phyloP scores from a whole-genome alignment of 2,888 invertebrate species.

The Ormyrus rosae region DNA sequence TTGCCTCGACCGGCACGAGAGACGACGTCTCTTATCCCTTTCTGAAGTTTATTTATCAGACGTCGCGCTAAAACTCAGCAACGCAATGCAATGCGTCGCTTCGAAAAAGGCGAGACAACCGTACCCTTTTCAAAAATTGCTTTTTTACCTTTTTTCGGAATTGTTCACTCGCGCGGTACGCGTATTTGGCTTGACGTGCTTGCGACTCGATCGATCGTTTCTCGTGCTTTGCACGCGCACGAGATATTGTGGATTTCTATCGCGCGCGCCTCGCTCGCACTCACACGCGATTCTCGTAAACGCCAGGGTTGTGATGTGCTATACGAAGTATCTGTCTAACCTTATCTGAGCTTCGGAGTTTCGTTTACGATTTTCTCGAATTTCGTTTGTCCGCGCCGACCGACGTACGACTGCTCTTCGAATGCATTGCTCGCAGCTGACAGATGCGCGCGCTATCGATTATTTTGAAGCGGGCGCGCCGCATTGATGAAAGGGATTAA shows the following conservation, averaged over 20 bases:
- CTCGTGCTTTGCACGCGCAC: slow-evolving; percentile 36
- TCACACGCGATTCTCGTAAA: no score
- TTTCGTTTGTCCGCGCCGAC: no score
- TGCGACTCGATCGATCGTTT: slow-evolving; percentile 44
- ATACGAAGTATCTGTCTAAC: no score
- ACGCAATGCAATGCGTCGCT: no score
- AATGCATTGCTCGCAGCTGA: slow-evolving; percentile 12
- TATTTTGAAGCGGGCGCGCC: slow-evolving; percentile 9
- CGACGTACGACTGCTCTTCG: background rate
- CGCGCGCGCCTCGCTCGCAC: background rate
- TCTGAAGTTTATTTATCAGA: background rate
- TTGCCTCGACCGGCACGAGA: slow-evolving; percentile 7
- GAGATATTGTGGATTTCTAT: slow-evolving; percentile 20
- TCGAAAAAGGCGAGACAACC: no score
- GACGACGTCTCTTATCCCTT: background rate
- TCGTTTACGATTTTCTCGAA: no score
- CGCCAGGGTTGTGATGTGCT: no score
- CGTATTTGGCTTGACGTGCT: background rate
- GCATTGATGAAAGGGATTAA: background rate
- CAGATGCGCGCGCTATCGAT: slow-evolving; percentile 46
- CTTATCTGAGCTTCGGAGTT: no score
- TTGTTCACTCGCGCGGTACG: no score
- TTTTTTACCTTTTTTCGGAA: no score
- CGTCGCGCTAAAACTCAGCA: no score
- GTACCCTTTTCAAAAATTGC: no score